Evolutionary conservation across 2,888 invertebrate genomes (phyloP), one percentile per base, ranked within the genome.

Genomic region (Plemyria rubiginata): DNA sequence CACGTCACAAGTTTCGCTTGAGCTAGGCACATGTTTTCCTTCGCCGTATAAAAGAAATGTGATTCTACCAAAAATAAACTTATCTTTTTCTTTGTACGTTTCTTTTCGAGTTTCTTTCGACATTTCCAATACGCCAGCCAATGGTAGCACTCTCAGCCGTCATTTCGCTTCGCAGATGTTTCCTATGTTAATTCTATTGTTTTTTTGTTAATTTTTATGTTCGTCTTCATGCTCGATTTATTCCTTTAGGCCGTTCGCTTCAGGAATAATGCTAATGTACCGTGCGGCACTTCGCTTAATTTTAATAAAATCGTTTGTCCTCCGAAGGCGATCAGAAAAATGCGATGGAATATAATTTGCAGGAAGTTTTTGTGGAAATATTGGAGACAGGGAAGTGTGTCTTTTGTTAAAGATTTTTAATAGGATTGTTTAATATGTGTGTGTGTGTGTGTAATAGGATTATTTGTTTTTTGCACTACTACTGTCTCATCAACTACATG

Each of bases 181-280:
- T 88, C 90, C 90, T 91, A 92, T 92, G 92, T 90, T 86, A 92
- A 92, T 92, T 88, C 90, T 87, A 92, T 91, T 90, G 92, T 92
- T 91, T 92, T 91, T 92, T 91, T 91, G 90, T 90, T 91, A 92
- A 92, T 92, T 91, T 90, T 92, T 91, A 92, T 91, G 90, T 83
- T 78, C 80, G 74, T 80, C 82, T 88, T 90, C 90, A 87, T 87
- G 91, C 85, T 87, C 91, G 86, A 92, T 91, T 90, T 88, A 90
- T 86, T 83, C 80, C 78, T 76, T 81, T 78, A 81, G 81, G 78
- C 80, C 85, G 84, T 88, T 88, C 84, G 81, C 80, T 87, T 83
- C 82, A 83, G 87, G 82, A 87, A 88, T 86, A 87, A 88, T 81
- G 88, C 76, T 88, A 88, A 90, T 87, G 87, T 83, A 76, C 72